Conservation (phyloP, 30 jellyfish, hydroid and myxozoan species). For the Kudoa iwatai region DNA sequence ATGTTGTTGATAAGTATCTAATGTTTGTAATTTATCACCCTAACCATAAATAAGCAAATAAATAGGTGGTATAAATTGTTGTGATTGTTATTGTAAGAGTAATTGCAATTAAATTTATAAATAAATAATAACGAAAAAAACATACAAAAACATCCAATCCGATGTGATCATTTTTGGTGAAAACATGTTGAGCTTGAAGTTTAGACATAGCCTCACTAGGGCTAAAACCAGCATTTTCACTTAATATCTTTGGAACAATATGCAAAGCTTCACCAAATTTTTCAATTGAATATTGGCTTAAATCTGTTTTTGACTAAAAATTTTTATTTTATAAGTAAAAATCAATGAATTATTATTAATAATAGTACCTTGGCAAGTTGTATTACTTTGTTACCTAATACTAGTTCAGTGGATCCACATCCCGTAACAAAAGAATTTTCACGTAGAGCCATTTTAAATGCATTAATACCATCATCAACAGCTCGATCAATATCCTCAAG, state of each 20-base stretch:
- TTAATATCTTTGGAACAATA: too few species aligned
- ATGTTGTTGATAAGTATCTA: not conserved
- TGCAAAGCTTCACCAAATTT: slow-evolving; percentile 85
- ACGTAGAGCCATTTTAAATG: slow-evolving; percentile 52
- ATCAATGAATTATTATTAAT: not conserved
- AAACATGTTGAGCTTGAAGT: too few species aligned
- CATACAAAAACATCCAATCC: too few species aligned
- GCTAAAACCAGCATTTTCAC: slow-evolving; percentile 50
- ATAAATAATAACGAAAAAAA: too few species aligned
- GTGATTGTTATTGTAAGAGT: too few species aligned
- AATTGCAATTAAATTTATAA: too few species aligned
- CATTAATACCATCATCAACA: slow-evolving; percentile 87
- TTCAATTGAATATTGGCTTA: slow-evolving; percentile 48
- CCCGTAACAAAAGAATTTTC: slow-evolving; percentile 18
- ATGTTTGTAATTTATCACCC: slow-evolving; percentile 47
- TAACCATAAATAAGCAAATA: slow-evolving; percentile 19
- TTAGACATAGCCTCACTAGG: slow-evolving; percentile 43
- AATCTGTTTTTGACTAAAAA: slow-evolving; percentile 35
- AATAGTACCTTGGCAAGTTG: not conserved
- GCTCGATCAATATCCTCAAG: slow-evolving; percentile 87
- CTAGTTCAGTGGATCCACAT: slow-evolving; percentile 7
- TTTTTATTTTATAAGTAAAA: too few species aligned
- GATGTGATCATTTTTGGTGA: too few species aligned
- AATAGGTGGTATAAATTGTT: slow-evolving; percentile 38
- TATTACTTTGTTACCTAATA: not conserved